phyloP scores from a whole-genome alignment of 2,888 invertebrate species.

The Protophormia terraenovae region DNA sequence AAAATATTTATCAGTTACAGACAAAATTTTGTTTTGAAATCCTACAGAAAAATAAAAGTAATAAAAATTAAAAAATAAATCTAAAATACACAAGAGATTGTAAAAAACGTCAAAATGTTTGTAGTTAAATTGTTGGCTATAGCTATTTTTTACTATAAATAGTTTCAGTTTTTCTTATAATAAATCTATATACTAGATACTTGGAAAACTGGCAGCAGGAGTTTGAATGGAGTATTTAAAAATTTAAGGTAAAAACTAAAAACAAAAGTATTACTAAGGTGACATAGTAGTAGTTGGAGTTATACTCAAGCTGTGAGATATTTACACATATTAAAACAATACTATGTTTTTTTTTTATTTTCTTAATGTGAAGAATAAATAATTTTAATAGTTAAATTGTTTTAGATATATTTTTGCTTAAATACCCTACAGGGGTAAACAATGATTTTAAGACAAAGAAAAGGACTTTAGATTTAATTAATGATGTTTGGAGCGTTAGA shows the following conservation, averaged over 20 bases:
- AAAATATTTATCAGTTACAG: constrained; percentile 50
- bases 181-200: constrained; percentile 37
- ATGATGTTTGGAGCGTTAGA: too few species aligned
- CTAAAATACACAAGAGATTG: constrained; percentile 41
- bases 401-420: background rate
- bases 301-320: background rate
- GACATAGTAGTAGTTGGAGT: constrained; percentile 31
- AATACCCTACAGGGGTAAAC: constrained; percentile 22
- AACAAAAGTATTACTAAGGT: constrained; percentile 29
- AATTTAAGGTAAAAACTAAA: constrained; percentile 22
- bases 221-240: constrained; percentile 9
- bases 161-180: constrained; percentile 1
- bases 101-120: constrained; percentile 54
- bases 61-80: background rate
- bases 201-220: constrained; percentile 43
- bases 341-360: too few species aligned
- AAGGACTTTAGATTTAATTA: too few species aligned
- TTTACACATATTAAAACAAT: constrained; percentile 26
- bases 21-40: constrained; percentile 57
- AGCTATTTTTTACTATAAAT: background rate
- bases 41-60: background rate
- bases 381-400: background rate
- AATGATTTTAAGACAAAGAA: too few species aligned
- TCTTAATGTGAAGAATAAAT: constrained; percentile 10
- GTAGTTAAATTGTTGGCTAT: constrained; percentile 38